Percentiles rank a stretch among this genome's conserved stretches.
These are phyloP conservation scores for Sinonovacula constricta DNA, from an alignment of 1,140 invertebrate genomes.

Conservation along the genomic window DNA sequence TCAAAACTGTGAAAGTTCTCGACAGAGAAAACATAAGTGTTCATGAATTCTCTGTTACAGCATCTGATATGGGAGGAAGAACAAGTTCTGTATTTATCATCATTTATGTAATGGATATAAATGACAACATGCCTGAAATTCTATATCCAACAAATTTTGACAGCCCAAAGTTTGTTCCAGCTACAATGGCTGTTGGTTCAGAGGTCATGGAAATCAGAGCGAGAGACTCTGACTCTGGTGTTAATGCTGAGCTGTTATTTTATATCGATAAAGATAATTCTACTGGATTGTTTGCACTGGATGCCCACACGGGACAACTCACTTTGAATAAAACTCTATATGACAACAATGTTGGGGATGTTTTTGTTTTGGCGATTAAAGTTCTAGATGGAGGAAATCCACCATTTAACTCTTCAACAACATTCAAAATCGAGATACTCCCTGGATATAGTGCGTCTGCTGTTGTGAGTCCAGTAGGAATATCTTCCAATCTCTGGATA, in stretches of 20 bases:
- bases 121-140: slow-evolving; percentile 43
- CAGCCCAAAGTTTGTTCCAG: slow-evolving; percentile 11
- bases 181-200: not conserved
- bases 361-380: slow-evolving; percentile 16
- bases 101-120: slow-evolving; percentile 29
- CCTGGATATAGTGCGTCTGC: not conserved
- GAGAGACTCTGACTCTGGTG: slow-evolving; percentile 26
- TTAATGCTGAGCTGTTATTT: slow-evolving; percentile 35
- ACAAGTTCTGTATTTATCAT: slow-evolving; percentile 23
- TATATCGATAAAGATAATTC: slow-evolving; percentile 20
- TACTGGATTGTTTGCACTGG: slow-evolving; percentile 9
- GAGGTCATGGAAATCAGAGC: slow-evolving; percentile 21
- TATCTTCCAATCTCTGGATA: slow-evolving; percentile 33
- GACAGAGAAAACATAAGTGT: slow-evolving; percentile 19
- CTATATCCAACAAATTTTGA: slow-evolving; percentile 48
- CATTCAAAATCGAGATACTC: slow-evolving; percentile 1
- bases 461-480: not conserved
- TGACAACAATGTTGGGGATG: slow-evolving; percentile 25
- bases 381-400: slow-evolving; percentile 33
- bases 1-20: slow-evolving; percentile 17
- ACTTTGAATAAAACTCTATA: slow-evolving; percentile 28
- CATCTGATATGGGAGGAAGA: slow-evolving; percentile 45
- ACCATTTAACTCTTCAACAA: slow-evolving; percentile 5
- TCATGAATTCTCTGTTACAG: slow-evolving; percentile 32
- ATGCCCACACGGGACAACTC: slow-evolving; percentile 27